These are phyloP conservation scores for Sparidentex hasta DNA, from an alignment of 2,797 vertebrate species.

Conservation along the genomic window DNA sequence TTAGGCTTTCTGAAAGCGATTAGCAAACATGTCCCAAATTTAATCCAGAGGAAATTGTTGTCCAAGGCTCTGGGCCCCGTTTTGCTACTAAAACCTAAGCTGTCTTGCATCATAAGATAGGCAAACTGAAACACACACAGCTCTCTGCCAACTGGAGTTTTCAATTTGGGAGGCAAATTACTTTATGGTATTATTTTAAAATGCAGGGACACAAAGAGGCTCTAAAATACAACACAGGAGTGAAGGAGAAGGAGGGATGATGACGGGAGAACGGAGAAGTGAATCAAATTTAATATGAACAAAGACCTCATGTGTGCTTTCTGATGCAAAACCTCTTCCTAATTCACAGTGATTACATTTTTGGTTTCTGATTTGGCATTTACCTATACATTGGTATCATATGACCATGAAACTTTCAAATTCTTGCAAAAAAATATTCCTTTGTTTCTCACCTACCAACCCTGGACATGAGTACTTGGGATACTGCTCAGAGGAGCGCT, in stretches of 20 bases:
- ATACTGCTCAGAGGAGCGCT: no score
- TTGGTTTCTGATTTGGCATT: not conserved
- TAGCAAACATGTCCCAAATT: conserved; percentile 1
- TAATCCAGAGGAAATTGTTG: conserved; percentile 27
- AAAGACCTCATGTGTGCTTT: not conserved
- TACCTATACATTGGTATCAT: not conserved
- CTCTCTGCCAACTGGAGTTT: not conserved
- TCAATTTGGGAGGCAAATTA: not conserved
- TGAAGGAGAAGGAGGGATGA: not conserved
- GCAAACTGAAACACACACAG: conserved; percentile 1
- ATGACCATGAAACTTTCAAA: not conserved
- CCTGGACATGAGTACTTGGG: not conserved
- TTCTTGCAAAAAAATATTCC: not conserved
- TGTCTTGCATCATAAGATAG: conserved; percentile 11
- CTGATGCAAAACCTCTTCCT: not conserved
- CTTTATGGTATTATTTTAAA: conserved; percentile 2
- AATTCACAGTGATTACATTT: not conserved
- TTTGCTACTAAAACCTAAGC: conserved; percentile 7
- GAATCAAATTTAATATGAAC: not conserved
- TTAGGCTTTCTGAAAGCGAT: not conserved
- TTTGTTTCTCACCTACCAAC: not conserved
- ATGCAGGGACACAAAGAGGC: not conserved
- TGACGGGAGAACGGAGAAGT: not conserved
- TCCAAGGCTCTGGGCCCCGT: conserved; percentile 23
- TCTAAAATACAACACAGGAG: not conserved